These are phyloP conservation scores for Macrosiphum euphorbiae DNA, from an alignment of 2,888 invertebrate genomes.

Conservation along the genomic window DNA sequence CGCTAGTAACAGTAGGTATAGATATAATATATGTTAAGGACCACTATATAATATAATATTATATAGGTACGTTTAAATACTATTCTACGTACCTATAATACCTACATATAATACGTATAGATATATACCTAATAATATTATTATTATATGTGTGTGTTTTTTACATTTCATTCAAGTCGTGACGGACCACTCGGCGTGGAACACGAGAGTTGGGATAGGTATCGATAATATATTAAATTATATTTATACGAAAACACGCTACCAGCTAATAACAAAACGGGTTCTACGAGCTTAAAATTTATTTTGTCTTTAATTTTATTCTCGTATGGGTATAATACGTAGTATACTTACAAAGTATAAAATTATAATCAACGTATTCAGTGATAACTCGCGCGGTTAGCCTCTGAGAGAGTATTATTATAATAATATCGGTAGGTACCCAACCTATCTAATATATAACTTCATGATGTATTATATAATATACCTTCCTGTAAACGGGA, in stretches of 20 bases:
- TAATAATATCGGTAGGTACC: not conserved
- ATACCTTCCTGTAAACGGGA: not conserved
- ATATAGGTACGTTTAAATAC: not conserved
- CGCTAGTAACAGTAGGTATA: not conserved
- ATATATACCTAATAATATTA: not conserved
- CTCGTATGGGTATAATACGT: not conserved
- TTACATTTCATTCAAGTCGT: not conserved
- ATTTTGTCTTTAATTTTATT: not conserved
- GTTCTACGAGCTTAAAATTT: not conserved
- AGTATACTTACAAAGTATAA: not conserved
- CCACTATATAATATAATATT: not conserved
- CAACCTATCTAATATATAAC: too few species aligned
- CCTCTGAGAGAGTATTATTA: not conserved
- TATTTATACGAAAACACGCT: not conserved
- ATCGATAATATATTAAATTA: not conserved
- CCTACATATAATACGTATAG: not conserved
- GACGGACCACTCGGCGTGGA: not conserved
- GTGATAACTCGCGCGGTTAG: not conserved
- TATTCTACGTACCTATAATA: not conserved
- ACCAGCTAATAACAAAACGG: conserved; percentile 13
- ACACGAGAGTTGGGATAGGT: not conserved
- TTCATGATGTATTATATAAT: not conserved
- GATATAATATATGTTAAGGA: not conserved
- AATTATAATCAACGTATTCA: not conserved
- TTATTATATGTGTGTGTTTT: not conserved